Percentiles rank a stretch among this genome's conserved stretches.
phyloP scores from a whole-genome alignment of 2,888 invertebrate species.

The Ptilodon capucinus region DNA sequence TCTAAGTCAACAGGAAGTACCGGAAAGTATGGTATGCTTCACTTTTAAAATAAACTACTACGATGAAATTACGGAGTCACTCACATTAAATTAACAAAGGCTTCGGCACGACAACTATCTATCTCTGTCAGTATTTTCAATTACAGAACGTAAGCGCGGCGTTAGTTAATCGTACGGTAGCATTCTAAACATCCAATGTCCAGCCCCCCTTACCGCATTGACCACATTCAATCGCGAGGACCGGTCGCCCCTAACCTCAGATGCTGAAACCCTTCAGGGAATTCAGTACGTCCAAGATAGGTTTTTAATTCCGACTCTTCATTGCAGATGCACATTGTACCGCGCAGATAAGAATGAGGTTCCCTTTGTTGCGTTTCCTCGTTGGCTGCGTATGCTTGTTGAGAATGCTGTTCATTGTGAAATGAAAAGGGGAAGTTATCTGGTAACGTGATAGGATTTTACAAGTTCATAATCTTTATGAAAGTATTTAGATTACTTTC shows the following conservation, averaged over 20 bases:
- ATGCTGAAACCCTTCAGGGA: constrained; percentile 54
- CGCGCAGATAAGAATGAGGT: constrained; percentile 52
- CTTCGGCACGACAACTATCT: constrained; percentile 15
- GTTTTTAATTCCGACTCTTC: constrained; percentile 61
- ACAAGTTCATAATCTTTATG: constrained; percentile 1
- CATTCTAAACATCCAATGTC: constrained; percentile 36
- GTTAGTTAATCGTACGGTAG: constrained; percentile 57
- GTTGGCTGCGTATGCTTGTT: constrained; percentile 10
- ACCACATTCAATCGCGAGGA: constrained; percentile 69
- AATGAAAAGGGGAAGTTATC: constrained; percentile 4
- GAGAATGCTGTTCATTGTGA: constrained; percentile 12
- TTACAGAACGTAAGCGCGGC: constrained; percentile 33
- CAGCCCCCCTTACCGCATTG: constrained; percentile 51
- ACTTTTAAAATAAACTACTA: not conserved
- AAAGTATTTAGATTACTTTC: not conserved
- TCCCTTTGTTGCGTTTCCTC: constrained; percentile 41
- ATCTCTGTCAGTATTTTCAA: constrained; percentile 31
- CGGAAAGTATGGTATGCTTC: too few relatives aligned
- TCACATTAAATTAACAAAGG: not conserved
- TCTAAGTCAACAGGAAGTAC: too few relatives aligned
- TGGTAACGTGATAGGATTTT: constrained; percentile 19
- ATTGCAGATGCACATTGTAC: constrained; percentile 59
- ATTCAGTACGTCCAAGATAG: constrained; percentile 50
- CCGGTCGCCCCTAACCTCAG: constrained; percentile 55
- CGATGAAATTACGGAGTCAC: not conserved